phyloP scores from a whole-genome alignment of 2,888 invertebrate species.

The Rhorus exstirpatorius region DNA sequence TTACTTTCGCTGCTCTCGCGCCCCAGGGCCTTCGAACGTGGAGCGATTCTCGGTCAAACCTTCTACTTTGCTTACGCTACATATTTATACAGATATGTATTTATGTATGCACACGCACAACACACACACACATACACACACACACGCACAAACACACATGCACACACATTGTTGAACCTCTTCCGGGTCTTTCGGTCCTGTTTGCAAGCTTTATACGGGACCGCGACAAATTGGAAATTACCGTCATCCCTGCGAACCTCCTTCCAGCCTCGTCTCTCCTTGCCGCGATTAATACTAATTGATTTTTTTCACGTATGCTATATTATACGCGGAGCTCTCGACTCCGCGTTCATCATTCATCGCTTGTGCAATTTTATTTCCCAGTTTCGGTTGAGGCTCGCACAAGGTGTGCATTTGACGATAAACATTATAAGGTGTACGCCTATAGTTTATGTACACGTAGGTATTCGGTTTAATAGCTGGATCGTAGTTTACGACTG shows the following conservation, averaged over 20 bases:
- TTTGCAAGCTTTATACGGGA: slow-evolving; percentile 70
- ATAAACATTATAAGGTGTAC: not conserved
- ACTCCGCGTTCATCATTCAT: slow-evolving; percentile 1
- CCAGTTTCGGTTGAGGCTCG: slow-evolving; percentile 21
- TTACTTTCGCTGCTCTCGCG: slow-evolving; percentile 63
- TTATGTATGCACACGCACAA: too few species aligned
- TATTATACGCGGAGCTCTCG: slow-evolving; percentile 39
- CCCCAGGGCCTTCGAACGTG: slow-evolving; percentile 72
- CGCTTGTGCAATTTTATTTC: not conserved
- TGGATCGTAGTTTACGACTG: too few species aligned
- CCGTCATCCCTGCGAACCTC: slow-evolving; percentile 67
- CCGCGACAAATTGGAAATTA: slow-evolving; percentile 85
- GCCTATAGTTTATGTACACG: not conserved
- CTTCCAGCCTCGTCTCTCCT: slow-evolving; percentile 12
- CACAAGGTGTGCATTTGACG: slow-evolving; percentile 8
- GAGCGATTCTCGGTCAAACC: slow-evolving; percentile 44
- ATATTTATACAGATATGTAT: slow-evolving; percentile 17
- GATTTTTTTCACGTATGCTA: slow-evolving; percentile 57
- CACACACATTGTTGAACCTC: slow-evolving; percentile 57
- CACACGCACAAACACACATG: too few species aligned
- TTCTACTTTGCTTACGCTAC: slow-evolving; percentile 10
- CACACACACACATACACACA: too few species aligned
- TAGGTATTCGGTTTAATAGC: too few species aligned
- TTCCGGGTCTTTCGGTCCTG: slow-evolving; percentile 67
- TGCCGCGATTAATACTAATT: slow-evolving; percentile 73